A percentile compares a stretch with the other conserved stretches of the same genome.
Evolutionary conservation across 2,797 vertebrate species (phyloP).

Genomic region (Anguilla megastoma): DNA sequence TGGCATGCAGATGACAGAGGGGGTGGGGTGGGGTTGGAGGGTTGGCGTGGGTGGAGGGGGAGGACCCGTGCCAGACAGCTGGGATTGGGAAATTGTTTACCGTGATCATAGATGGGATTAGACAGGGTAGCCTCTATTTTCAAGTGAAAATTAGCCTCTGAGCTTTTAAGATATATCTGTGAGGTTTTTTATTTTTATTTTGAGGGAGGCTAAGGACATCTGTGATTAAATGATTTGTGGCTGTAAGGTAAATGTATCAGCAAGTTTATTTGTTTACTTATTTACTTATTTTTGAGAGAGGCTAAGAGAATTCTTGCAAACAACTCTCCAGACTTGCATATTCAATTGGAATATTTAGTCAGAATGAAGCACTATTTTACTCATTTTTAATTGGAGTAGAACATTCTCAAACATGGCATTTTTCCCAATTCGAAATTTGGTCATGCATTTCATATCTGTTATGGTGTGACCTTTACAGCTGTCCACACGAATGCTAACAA

Average conservation of each 20-base stretch:
- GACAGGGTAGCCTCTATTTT: neutral
- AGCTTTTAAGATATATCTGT: slow-evolving; percentile 27
- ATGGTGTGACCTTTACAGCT: neutral
- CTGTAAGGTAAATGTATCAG: slow-evolving; percentile 7
- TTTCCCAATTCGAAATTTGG: neutral
- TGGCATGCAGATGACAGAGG: slow-evolving; percentile 24
- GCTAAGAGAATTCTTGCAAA: neutral
- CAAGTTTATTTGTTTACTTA: neutral
- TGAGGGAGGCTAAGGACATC: slow-evolving; percentile 19
- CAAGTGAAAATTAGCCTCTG: slow-evolving; percentile 20
- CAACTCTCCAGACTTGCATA: neutral
- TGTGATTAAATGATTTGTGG: neutral
- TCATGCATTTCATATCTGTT: neutral
- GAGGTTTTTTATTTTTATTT: neutral
- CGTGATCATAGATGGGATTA: slow-evolving; percentile 19
- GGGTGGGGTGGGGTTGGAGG: slow-evolving; percentile 12
- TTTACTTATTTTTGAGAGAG: neutral
- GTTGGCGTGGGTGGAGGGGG: neutral
- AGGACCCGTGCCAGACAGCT: neutral
- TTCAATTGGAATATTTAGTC: neutral
- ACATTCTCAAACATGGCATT: neutral
- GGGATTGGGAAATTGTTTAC: slow-evolving; percentile 37
- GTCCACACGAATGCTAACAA: neutral
- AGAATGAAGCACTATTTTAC: neutral
- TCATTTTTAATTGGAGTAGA: neutral